These are phyloP conservation scores for Macrotis lagotis DNA, from an alignment of 2,113 vertebrate species.

Conservation along the genomic window DNA sequence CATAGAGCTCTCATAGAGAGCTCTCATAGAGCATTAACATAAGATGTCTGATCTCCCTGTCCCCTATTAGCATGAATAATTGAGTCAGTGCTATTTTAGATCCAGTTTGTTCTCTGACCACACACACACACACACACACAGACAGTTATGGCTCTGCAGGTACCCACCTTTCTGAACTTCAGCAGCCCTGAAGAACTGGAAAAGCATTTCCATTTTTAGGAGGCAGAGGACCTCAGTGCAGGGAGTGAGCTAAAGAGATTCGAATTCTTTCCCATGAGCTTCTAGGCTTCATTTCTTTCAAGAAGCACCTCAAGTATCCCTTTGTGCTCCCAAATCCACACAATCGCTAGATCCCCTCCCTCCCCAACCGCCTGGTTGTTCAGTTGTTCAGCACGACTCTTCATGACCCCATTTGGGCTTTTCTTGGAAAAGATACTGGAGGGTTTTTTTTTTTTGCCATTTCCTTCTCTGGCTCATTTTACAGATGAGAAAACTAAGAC, in stretches of 20 bases:
- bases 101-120: neutral
- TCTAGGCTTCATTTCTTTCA: neutral
- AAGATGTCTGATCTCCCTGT: neutral
- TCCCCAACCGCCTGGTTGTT: neutral
- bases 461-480: too few relatives aligned
- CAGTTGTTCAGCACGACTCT: too few relatives aligned
- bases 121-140: neutral
- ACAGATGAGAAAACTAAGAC: too few relatives aligned
- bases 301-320: neutral
- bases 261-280: slow-evolving; percentile 12
- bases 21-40: neutral
- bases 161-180: slow-evolving; percentile 32
- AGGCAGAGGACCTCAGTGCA: neutral
- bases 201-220: slow-evolving; percentile 21
- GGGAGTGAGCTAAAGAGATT: neutral
- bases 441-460: too few relatives aligned
- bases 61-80: neutral
- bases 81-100: neutral
- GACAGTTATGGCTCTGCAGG: neutral
- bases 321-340: neutral
- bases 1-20: neutral
- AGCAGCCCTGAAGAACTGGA: slow-evolving; percentile 3
- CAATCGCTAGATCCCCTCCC: neutral
- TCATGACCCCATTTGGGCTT: too few relatives aligned
- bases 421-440: too few relatives aligned